Base-by-base conservation (phyloP, 2,888 invertebrate species). In the Idaea dimidiata region DNA sequence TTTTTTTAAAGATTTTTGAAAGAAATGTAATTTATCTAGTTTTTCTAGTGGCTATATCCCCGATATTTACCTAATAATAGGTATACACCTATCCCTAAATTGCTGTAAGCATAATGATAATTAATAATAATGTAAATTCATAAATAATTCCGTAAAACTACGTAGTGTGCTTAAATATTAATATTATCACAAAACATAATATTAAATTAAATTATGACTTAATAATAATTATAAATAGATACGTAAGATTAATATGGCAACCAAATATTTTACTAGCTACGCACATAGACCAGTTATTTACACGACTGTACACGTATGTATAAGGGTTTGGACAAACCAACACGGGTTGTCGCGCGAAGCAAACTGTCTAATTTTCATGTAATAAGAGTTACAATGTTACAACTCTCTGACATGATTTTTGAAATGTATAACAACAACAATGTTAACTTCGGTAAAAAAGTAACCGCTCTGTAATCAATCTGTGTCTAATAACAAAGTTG, bases 201-300 rank as follows among this genome's bases (percentile, higher is more conserved):
- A 82, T 84, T 80, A 84, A 76, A 86, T 87, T 87, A 87, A 87
- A 88, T 88, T 88, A 87, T 86, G 81, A 86, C 88, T 90, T 88
- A 89, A 83, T 73, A 81, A 83, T 84, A 86, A 91, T 90, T 61
- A 67, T 67, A 67, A 89, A 90, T 87, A 83, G 86, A 89, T 86
- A 79, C 87, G 87, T 90, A 89, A 88, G 81, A 86, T 89, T 91
- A 91, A 91, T 92, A 92, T 92, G 92, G 92, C 92, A 92, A 92
- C 91, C 87, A 89, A 91, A 91, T 86, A 88, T 84, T 88, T 87
- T 86, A 86, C 86, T 88, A 87, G 83, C 91, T 90, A 91, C 88
- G 89, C 90, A 90, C 90, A 90, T 89, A 88, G 79, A 84, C 81
- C 83, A 83, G 82, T 78, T 91, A 91, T 91, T 87, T 91, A 91